A percentile compares a stretch with the other conserved stretches of the same genome.
phyloP scores from a whole-genome alignment of 2,888 invertebrate species.

The Rhagonycha fulva region DNA sequence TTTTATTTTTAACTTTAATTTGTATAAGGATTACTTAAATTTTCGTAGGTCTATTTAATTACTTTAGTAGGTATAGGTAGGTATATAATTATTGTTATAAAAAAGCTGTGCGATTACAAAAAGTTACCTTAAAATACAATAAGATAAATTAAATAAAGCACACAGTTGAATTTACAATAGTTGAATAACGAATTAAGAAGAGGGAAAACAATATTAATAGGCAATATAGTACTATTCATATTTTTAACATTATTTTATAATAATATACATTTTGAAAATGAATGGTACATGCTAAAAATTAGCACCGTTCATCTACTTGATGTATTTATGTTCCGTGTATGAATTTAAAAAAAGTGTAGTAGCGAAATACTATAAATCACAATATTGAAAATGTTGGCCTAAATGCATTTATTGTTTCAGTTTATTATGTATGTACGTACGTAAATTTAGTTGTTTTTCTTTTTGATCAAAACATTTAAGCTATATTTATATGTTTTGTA shows the following conservation, averaged over 20 bases:
- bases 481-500: conserved; percentile 5
- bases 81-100: not conserved
- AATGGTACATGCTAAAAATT: conserved; percentile 23
- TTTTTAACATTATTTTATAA: conserved; percentile 22
- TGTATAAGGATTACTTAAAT: not conserved
- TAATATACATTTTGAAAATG: conserved; percentile 21
- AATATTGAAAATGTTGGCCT: conserved; percentile 7
- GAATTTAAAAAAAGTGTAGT: conserved; percentile 7
- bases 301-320: conserved; percentile 22
- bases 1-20: not conserved
- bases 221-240: not conserved
- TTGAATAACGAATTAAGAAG: not conserved
- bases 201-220: not conserved
- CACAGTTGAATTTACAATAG: not conserved
- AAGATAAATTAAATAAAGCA: not conserved
- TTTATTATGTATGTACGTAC: conserved; percentile 14
- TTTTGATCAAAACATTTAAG: conserved; percentile 5
- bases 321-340: not conserved
- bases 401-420: conserved; percentile 9
- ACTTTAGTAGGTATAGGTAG: not conserved
- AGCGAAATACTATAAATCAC: conserved; percentile 19
- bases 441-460: conserved; percentile 12
- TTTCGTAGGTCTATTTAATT: not conserved
- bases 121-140: not conserved
- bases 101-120: not conserved